These are phyloP conservation scores for Lysiphlebus fabarum DNA, from an alignment of 1,140 invertebrate genomes.

Conservation along the genomic window DNA sequence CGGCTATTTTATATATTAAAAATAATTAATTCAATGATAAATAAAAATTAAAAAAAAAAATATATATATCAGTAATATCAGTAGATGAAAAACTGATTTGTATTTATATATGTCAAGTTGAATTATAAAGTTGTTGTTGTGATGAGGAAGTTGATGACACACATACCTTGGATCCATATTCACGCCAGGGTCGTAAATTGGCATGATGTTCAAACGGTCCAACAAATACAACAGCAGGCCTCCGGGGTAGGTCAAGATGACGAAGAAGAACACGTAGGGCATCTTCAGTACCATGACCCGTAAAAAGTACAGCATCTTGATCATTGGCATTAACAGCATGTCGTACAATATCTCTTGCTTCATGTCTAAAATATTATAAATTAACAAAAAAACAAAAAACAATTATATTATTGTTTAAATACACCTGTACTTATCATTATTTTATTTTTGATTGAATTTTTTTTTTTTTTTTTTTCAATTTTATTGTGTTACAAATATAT, in stretches of 20 bases:
- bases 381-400: too few species aligned
- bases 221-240: slow-evolving; percentile 72
- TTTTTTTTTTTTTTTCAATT: too few species aligned
- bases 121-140: not conserved
- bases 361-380: slow-evolving; percentile 61
- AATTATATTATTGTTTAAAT: too few species aligned
- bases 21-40: not conserved
- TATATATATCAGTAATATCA: not conserved
- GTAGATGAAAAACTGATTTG: not conserved
- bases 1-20: slow-evolving; percentile 11
- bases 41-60: too few species aligned
- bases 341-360: slow-evolving; percentile 78
- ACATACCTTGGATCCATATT: slow-evolving; percentile 72
- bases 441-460: slow-evolving; percentile 5
- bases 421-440: too few species aligned
- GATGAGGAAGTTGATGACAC: too few species aligned
- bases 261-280: slow-evolving; percentile 69
- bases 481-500: not conserved
- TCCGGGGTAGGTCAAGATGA: slow-evolving; percentile 57
- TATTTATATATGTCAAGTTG: slow-evolving; percentile 3
- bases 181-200: slow-evolving; percentile 81
- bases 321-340: slow-evolving; percentile 77
- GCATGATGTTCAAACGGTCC: slow-evolving; percentile 83
- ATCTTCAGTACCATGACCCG: slow-evolving; percentile 70
- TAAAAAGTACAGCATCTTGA: slow-evolving; percentile 81